These are phyloP conservation scores for Oscheius sp. DNA, from an alignment of 2,888 invertebrate species.

Conservation along the genomic window DNA sequence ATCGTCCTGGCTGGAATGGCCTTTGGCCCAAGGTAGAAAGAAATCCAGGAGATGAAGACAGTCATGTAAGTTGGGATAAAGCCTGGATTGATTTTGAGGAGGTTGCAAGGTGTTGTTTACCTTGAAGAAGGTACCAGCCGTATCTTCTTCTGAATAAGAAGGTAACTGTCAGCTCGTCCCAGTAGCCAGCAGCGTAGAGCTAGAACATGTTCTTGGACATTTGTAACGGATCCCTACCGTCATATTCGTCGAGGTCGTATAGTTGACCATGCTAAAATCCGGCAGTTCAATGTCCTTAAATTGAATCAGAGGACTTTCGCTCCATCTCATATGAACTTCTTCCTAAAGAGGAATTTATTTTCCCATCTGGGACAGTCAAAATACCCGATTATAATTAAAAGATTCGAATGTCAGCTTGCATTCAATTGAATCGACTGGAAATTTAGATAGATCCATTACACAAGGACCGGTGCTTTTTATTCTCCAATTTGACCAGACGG, in stretches of 20 bases:
- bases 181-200: conserved; percentile 71
- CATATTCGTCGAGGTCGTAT: conserved; percentile 51
- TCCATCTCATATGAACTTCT: conserved; percentile 65
- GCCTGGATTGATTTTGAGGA: conserved; percentile 38
- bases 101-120: conserved; percentile 32
- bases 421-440: conserved; percentile 70
- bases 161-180: conserved; percentile 72
- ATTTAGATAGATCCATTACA: conserved; percentile 68
- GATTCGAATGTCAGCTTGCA: conserved; percentile 71
- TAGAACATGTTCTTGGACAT: conserved; percentile 15
- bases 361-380: too few relatives aligned
- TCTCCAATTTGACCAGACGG: conserved; percentile 73
- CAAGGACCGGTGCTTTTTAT: conserved; percentile 73
- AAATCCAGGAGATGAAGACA: conserved; percentile 73
- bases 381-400: conserved; percentile 71
- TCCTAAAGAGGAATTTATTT: conserved; percentile 46
- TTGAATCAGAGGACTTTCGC: conserved; percentile 50
- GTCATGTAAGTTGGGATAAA: conserved; percentile 73
- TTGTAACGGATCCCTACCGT: conserved; percentile 39
- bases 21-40: conserved; percentile 70
- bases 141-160: conserved; percentile 71
- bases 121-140: conserved; percentile 73
- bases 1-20: conserved; percentile 72
- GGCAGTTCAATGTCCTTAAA: conserved; percentile 72
- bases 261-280: conserved; percentile 69